Base-by-base conservation (phyloP, 2,888 invertebrate species). In the Ectropis crepuscularia region DNA sequence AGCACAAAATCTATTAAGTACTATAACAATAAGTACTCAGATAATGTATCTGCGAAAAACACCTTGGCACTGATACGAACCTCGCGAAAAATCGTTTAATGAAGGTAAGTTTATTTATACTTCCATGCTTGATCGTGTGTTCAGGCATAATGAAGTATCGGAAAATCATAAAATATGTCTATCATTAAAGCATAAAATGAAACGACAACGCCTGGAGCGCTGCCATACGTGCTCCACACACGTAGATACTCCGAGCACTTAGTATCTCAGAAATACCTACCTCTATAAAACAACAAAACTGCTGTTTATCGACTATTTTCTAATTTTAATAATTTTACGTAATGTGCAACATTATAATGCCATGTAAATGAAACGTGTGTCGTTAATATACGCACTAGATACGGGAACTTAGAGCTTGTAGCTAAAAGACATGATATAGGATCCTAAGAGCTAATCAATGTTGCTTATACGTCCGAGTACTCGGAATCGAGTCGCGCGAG, bases 301-400 rank as follows among this genome's bases (percentile, higher is more conserved):
- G 82, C 79, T 83, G 74, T 81, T 85, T 82, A 83, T 80, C 74
- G 77, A 80, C 78, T 80, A 82, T 82, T 84, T 83, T 82, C 80
- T 84, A 86, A 85, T 86, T 82, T 83, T 78, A 85, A 84, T 87
- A 85, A 85, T 86, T 87, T 87, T 73, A 74, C 79, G 76, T 85
- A 85, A 85, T 80, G 79, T 72, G 75, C 78, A 79, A 79, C 80
- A 79, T 70, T 80, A 81, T 87, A 87, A 86, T 88, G 78, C 70
- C 78, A 86, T 87, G 88, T 84, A 86, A 88, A 88, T 88, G 82
- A 74, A 85, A 83, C 79, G 72, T 79, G 80, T 79, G 78, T 82
- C 74, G 82, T 80, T 81, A 82, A 80, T 79, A 77, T 68, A 68
- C 70, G 69, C 73, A 71, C 72, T 69, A 9, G 55, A 71, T 75